Evolutionary conservation across 2,888 invertebrate species (phyloP).

Genomic region (Monochamus alternatus): DNA sequence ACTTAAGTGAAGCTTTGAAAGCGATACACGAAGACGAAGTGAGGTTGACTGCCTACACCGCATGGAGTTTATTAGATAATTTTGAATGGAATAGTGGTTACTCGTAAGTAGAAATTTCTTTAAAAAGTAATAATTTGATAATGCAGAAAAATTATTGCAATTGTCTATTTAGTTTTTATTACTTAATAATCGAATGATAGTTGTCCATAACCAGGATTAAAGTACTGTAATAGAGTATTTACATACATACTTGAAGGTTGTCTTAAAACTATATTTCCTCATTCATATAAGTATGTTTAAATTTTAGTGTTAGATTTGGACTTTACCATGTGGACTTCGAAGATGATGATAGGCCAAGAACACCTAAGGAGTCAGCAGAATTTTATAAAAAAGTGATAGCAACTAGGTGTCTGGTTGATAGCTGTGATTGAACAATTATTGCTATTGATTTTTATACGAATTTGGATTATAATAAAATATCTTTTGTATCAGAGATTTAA

Average conservation of each 20-base stretch:
- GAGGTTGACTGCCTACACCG: slow-evolving; percentile 67
- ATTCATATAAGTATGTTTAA: too few relatives aligned
- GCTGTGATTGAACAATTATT: neutral
- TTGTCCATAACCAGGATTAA: too few relatives aligned
- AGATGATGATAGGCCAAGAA: slow-evolving; percentile 74
- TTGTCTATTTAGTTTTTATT: neutral
- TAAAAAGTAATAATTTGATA: neutral
- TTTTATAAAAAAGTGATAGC: slow-evolving; percentile 74
- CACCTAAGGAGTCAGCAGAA: slow-evolving; percentile 76
- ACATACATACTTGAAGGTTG: too few relatives aligned
- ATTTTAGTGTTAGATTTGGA: slow-evolving; percentile 78
- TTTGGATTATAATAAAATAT: too few relatives aligned
- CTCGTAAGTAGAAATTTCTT: slow-evolving; percentile 46
- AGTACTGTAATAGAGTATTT: too few relatives aligned
- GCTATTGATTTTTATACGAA: too few relatives aligned
- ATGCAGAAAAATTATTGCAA: neutral
- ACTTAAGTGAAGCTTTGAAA: slow-evolving; percentile 69
- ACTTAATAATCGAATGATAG: too few relatives aligned
- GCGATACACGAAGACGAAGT: slow-evolving; percentile 65
- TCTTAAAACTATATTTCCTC: too few relatives aligned
- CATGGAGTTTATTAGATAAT: slow-evolving; percentile 63
- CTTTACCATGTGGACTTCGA: slow-evolving; percentile 79
- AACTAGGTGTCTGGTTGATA: slow-evolving; percentile 49
- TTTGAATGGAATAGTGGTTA: slow-evolving; percentile 71
- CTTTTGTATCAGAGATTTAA: too few relatives aligned